Evolutionary conservation across 2,113 vertebrate species (phyloP), one percentile per base, ranked within the genome.

Genomic region (Callocephalon fimbriatum): DNA sequence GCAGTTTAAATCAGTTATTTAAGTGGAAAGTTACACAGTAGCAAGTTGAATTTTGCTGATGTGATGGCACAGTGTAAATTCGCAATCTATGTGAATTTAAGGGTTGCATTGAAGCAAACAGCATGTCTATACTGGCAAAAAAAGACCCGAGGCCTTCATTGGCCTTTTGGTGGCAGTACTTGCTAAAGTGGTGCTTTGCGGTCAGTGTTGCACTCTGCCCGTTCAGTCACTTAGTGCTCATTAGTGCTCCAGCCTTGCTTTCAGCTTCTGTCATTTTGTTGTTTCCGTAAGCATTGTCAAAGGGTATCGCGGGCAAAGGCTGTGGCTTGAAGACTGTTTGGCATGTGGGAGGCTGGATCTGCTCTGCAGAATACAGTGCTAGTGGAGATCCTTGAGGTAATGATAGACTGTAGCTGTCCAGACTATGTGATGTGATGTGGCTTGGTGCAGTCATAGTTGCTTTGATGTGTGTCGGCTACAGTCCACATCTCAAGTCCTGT

Each of bases 121-220:
- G 21, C 15, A 1, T 10, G 59, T 63, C 59, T 61, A 0, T 53
- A 14, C 7, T 37, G 68, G 32, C 77, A 71, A 67, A 84, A 40
- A 48, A 68, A 32, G 76, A 73, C 48, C 14, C 27, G 21, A 18
- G 31, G 32, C 29, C 37, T 91, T 84, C 38, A 1, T 2, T 77
- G 77, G 68, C 84, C 87, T 87, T 32, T 73, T 81, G 92, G 89
- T 74, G 92, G 84, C 95, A 91, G 80, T 89, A 15, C 76, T 76
- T 76, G 72, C 72, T 77, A 40, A 53, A 86, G 58, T 25, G 89
- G 44, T 18, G 16, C 67, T 76, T 77, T 45, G 59, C 62, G 90
- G 27, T 70, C 72, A 19, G 44, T 7, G 7, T 15, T 29, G 73
- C 12, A 8, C 62, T 63, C 61, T 83, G 53, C 50, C 48, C 16